phyloP scores from a whole-genome alignment of 2,797 vertebrate genomes.

The Micromesistius poutassou region DNA sequence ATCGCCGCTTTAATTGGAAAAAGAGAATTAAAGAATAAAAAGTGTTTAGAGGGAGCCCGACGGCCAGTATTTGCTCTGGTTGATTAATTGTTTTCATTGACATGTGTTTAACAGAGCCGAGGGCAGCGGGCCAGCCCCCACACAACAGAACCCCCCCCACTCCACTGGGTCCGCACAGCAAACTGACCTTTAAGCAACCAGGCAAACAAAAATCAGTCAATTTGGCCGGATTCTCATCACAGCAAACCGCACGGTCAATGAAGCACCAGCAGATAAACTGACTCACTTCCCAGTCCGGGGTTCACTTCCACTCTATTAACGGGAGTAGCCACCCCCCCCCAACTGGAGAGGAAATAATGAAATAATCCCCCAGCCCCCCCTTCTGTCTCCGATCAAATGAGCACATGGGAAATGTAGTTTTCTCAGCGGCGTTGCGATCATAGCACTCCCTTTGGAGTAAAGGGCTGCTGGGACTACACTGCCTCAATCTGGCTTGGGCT shows the following conservation, averaged over 20 bases:
- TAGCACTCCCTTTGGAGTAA: no score
- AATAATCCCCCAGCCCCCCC: conserved; percentile 35
- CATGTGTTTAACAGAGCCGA: conserved; percentile 21
- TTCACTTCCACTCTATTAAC: conserved; percentile 12
- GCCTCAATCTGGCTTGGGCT: conserved; percentile 62
- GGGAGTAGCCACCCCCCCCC: background rate
- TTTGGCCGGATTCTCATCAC: conserved; percentile 33
- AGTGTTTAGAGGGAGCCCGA: background rate
- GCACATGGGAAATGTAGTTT: no score
- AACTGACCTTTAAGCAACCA: conserved; percentile 70
- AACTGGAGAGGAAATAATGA: no score
- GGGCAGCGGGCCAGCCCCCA: conserved; percentile 35
- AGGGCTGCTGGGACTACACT: conserved; percentile 50
- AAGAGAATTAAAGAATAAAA: background rate
- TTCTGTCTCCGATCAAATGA: no score
- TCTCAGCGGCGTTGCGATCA: no score
- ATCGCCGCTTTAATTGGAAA: background rate
- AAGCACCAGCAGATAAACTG: conserved; percentile 53
- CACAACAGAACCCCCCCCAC: conserved; percentile 24
- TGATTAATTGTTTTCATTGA: background rate
- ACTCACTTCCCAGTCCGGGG: conserved; percentile 35
- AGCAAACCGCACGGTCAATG: conserved; percentile 32
- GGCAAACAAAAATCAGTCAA: conserved; percentile 62
- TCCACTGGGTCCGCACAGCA: conserved; percentile 51
- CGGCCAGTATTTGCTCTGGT: background rate